Percentiles rank a stretch among this genome's conserved stretches.
Conservation (phyloP, 2,113 vertebrate genomes). For the Catharus bicknelli region DNA sequence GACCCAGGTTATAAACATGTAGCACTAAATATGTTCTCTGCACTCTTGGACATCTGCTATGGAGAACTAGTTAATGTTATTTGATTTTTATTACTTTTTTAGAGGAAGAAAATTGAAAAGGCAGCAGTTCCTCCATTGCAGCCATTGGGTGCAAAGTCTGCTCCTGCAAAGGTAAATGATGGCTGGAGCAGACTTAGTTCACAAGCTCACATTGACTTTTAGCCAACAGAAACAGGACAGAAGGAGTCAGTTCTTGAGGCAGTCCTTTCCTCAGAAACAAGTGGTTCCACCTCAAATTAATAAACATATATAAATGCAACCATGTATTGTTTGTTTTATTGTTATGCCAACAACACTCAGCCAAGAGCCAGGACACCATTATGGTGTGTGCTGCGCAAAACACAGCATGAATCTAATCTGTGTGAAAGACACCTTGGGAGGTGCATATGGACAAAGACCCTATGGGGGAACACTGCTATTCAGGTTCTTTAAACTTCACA, state of each 20-base stretch:
- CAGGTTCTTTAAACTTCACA: background rate
- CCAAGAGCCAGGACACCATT: background rate
- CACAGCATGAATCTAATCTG: background rate
- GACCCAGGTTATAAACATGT: background rate
- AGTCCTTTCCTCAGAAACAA: background rate
- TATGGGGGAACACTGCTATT: background rate
- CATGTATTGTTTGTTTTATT: background rate
- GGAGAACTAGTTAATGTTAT: background rate
- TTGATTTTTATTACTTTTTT: background rate
- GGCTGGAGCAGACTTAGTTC: background rate
- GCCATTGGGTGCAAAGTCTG: rapidly evolving
- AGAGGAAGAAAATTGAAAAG: background rate
- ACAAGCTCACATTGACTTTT: background rate
- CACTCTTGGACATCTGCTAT: background rate
- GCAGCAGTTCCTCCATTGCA: background rate
- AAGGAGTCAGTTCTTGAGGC: background rate
- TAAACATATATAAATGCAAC: background rate
- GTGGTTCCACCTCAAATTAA: background rate
- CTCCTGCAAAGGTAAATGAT: background rate
- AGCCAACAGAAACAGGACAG: background rate
- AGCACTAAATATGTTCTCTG: background rate
- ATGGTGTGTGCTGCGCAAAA: background rate
- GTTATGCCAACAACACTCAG: background rate
- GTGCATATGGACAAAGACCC: background rate
- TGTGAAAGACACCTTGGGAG: background rate